phyloP scores from a whole-genome alignment of 2,888 invertebrate species.

The Troilus luridus region DNA sequence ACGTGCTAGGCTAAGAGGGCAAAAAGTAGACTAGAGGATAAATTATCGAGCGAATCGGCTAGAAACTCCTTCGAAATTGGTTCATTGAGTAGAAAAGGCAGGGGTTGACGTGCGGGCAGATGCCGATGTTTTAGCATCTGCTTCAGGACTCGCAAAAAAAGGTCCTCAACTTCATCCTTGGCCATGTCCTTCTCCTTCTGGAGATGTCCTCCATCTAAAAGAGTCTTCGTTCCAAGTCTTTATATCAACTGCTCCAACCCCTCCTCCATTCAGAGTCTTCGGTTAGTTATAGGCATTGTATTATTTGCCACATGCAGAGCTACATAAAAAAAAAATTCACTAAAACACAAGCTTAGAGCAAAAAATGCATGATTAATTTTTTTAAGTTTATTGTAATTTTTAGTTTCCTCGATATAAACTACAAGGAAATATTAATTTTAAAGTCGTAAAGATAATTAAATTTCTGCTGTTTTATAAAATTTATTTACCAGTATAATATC shows the following conservation, averaged over 20 bases:
- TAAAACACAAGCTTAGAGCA: too few relatives aligned
- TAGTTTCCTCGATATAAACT: too few relatives aligned
- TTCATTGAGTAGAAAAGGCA: neutral
- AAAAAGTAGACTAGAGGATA: neutral
- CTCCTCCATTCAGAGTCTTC: neutral
- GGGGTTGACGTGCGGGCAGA: slow-evolving; percentile 23
- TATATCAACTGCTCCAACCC: neutral
- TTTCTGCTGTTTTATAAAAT: too few relatives aligned
- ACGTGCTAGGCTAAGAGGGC: slow-evolving; percentile 14
- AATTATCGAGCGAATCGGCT: neutral
- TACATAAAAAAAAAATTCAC: too few relatives aligned
- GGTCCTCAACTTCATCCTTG: neutral
- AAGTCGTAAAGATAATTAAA: too few relatives aligned
- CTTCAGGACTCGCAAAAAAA: neutral
- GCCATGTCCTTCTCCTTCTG: neutral
- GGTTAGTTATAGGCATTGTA: neutral
- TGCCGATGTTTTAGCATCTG: slow-evolving; percentile 26
- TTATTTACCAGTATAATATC: too few relatives aligned
- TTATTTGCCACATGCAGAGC: neutral
- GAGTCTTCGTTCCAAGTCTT: neutral
- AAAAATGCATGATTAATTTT: too few relatives aligned
- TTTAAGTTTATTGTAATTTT: too few relatives aligned
- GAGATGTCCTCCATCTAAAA: neutral
- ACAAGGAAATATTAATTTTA: too few relatives aligned
- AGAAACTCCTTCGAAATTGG: slow-evolving; percentile 7